Conservation (phyloP, 2,113 vertebrate species). For the Cephalopterus ornatus region DNA sequence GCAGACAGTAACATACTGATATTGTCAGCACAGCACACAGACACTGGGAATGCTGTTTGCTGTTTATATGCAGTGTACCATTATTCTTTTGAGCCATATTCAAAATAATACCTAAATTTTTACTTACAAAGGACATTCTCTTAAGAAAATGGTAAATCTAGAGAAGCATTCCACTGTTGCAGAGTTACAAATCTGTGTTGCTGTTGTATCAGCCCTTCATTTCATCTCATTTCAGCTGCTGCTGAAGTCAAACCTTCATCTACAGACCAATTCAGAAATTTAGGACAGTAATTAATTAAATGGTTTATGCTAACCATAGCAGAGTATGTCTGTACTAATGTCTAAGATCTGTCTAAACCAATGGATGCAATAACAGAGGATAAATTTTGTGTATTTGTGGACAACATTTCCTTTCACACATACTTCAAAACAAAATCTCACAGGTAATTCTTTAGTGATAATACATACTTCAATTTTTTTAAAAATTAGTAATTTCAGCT, state of each 20-base stretch:
- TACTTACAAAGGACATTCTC: background rate
- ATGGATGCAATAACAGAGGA: background rate
- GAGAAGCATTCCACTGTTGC: background rate
- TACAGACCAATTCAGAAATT: background rate
- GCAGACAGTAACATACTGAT: background rate
- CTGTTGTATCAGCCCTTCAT: background rate
- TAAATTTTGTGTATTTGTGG: background rate
- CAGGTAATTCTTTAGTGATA: background rate
- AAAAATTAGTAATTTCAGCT: background rate
- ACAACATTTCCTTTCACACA: background rate
- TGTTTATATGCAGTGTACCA: background rate
- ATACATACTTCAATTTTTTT: background rate
- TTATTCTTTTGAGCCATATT: background rate
- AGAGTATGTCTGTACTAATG: background rate
- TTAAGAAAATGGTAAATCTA: background rate
- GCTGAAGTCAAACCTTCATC: background rate
- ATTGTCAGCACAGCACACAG: background rate
- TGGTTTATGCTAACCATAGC: background rate
- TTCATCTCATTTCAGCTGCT: background rate
- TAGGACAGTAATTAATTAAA: conserved; percentile 18
- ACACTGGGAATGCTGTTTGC: background rate
- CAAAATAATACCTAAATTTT: background rate
- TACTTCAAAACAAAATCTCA: background rate
- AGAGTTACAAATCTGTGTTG: background rate
- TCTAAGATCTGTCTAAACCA: background rate